Evolutionary conservation across 2,113 vertebrate species (phyloP).

Genomic region (Toxostoma redivivum): DNA sequence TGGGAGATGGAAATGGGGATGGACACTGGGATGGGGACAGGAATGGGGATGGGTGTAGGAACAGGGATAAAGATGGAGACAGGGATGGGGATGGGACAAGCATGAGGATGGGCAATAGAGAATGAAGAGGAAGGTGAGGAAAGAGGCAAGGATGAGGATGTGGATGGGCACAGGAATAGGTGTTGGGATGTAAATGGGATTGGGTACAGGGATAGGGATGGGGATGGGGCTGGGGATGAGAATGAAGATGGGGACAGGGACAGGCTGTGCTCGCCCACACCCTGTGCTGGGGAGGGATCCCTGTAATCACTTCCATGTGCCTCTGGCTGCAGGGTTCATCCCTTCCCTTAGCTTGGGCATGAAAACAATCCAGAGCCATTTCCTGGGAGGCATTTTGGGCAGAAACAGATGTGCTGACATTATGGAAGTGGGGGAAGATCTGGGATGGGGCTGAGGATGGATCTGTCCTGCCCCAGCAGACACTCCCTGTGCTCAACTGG

Average conservation of each 20-base stretch:
- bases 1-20: neutral
- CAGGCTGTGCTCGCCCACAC: neutral
- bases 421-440: neutral
- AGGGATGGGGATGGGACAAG: neutral
- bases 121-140: neutral
- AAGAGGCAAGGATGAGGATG: too few relatives aligned
- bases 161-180: too few relatives aligned
- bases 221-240: accelerated
- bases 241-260: neutral
- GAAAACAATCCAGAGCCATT: neutral
- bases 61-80: neutral
- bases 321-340: neutral
- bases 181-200: too few relatives aligned
- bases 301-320: neutral
- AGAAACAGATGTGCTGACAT: neutral
- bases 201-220: accelerated
- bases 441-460: neutral
- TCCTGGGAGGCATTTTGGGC: neutral
- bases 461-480: accelerated
- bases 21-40: neutral
- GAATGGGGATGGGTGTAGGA: neutral
- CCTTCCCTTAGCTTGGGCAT: neutral
- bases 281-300: neutral
- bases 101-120: neutral
- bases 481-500: neutral